Base-by-base conservation (phyloP, 1,140 invertebrate species). In the Platyscapa corneri region DNA sequence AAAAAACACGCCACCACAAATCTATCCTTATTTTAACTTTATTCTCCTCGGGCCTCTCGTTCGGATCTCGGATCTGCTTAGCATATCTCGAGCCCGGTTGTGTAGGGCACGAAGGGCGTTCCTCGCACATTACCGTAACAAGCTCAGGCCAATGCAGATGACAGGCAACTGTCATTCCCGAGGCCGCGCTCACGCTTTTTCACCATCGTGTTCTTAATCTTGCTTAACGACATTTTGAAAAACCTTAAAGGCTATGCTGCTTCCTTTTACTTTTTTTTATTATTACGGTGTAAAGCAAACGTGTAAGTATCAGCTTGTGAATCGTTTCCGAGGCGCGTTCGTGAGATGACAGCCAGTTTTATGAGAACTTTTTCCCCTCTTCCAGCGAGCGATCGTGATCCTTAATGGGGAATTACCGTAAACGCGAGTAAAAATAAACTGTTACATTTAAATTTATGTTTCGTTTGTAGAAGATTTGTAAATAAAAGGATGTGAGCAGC, bases 201-300 rank as follows among this genome's bases (percentile, higher is more conserved):
- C 49, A n/a, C 20, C 76, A 16, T 39, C 84, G 72, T 82, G 49
- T 82, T 82, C 72, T 82, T 82, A 85, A 85, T 85, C 84, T 82
- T 56, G 72, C 72, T 82, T 85, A 85, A 82, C 78, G 84, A 85
- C 78, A 77, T 77, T 85, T 76, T 39, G 72, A 85, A 82, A 82
- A 82, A 84, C 74, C 16, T 78, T 77, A 83, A 60, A 82, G 78
- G 39, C 78, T 65, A 6, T 42, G 14, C 56, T 32, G 12, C 46
- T 60, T 78, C 20, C 53, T 60, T 67, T 67, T 67, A 0, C 37
- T n/a, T 37, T 60, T 37, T 60, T 42, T 82, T 72, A 27, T 49
- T 82, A 34, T 72, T 49, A 49, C 37, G 42, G 64, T 82, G 60
- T 65, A 65, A 80, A 18, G 78, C 60, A 14, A 64, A 64, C 64